Base-by-base conservation (phyloP, 2,888 invertebrate genomes). In the Aspidapion aeneum region DNA sequence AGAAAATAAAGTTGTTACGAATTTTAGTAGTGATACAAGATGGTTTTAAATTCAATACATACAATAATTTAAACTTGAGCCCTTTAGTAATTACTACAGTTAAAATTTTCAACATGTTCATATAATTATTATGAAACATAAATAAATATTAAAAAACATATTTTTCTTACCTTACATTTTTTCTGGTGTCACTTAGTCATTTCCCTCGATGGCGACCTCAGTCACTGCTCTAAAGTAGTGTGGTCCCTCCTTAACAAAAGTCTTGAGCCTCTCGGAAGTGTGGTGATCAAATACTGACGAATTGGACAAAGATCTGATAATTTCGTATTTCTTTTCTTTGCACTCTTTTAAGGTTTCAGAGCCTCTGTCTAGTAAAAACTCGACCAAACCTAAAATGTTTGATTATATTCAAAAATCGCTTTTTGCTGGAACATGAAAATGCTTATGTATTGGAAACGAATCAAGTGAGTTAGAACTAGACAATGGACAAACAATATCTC, bases 181-280 rank as follows among this genome's bases (percentile, higher is more conserved):
- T 7, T 52, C n/a, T 52, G 7, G 3, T n/a, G 7, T 52, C 52
- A n/a, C 17, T 75, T 71, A 80, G 20, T 74, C 73, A 65, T 78
- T 79, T 66, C 89, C 87, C 73, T 94, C 94, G 73, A 90, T 84
- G 2, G 91, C 92, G 57, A 96, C 87, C 78, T 91, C 89, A 57
- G 88, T 82, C 63, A 84, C 80, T n/a, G 83, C 81, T 70, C 88
- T 85, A n/a, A 90, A 82, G 78, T 85, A 90, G 75, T 89, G 91
- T 1, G 93, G 89, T 0, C 96, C 96, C 75, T 94, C 88, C 54
- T 86, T 85, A 9, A 90, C 85, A 79, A 88, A 94, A 18, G 83
- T 83, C 67, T 85, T 84, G 18, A 95, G 79, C 74, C 85, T 87
- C n/a, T 83, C 77, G 63, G 83, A 80, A 17, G 84, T 87, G 59